Evolutionary conservation across 2,888 invertebrate genomes (phyloP).

Genomic region (Andrena dorsata): DNA sequence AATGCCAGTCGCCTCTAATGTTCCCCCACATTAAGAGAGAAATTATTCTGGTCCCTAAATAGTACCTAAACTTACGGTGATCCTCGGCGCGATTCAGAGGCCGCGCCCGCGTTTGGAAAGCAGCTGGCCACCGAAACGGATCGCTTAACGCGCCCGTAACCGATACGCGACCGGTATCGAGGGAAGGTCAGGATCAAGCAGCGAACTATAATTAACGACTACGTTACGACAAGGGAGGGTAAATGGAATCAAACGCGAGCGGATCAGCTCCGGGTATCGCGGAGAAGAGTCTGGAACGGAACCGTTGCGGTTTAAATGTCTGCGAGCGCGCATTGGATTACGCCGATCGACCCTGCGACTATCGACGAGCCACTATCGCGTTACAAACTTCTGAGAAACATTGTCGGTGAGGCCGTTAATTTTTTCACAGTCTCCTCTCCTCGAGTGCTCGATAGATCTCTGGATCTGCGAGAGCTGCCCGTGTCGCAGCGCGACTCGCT

Average conservation of each 20-base stretch:
- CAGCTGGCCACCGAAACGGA: slow-evolving; percentile 18
- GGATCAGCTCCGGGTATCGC: neutral
- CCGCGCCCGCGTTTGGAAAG: no score
- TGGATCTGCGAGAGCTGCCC: neutral
- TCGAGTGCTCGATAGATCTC: slow-evolving; percentile 1
- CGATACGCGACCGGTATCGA: slow-evolving; percentile 35
- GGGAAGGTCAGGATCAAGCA: slow-evolving; percentile 39
- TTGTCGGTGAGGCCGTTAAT: slow-evolving; percentile 1
- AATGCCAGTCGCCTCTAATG: no score
- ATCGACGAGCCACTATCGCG: slow-evolving; percentile 49
- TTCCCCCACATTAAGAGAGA: no score
- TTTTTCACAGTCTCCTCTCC: slow-evolving; percentile 7
- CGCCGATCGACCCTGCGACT: slow-evolving; percentile 51
- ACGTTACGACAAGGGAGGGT: neutral
- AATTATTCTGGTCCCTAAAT: no score
- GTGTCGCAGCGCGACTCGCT: neutral
- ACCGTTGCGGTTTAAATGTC: slow-evolving; percentile 51
- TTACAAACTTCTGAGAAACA: slow-evolving; percentile 48
- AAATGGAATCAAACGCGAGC: neutral
- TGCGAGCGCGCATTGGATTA: slow-evolving; percentile 47
- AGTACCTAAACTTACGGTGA: no score
- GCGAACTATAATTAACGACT: slow-evolving; percentile 39
- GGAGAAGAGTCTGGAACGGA: slow-evolving; percentile 29
- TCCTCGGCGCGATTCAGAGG: no score
- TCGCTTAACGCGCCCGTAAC: slow-evolving; percentile 26